These are phyloP conservation scores for Willisornis vidua DNA, from an alignment of 2,113 vertebrate species.

Conservation along the genomic window DNA sequence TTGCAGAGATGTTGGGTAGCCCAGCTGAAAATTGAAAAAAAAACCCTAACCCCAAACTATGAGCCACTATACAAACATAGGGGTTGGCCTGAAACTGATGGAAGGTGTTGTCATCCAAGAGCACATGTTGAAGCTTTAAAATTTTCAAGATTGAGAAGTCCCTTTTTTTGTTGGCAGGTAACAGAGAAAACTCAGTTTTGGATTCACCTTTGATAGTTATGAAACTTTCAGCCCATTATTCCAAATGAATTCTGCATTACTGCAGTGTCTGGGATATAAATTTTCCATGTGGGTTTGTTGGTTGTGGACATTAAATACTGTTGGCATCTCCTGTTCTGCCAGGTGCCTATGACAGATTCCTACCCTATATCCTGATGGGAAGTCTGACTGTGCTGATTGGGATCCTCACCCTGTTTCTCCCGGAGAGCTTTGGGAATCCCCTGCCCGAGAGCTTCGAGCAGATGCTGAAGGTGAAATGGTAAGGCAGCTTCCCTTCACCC, in stretches of 20 bases:
- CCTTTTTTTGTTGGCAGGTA: not conserved
- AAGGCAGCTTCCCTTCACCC: conserved; percentile 12
- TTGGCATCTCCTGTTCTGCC: not conserved
- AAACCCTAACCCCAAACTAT: not conserved
- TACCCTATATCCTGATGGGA: conserved; percentile 89
- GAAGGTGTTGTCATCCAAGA: not conserved
- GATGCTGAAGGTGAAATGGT: conserved; percentile 85
- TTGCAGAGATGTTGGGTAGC: not conserved
- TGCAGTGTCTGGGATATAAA: not conserved
- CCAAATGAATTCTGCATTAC: not conserved
- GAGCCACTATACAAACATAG: not conserved
- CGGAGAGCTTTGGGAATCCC: conserved; percentile 77
- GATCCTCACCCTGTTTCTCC: conserved; percentile 80
- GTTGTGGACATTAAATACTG: not conserved
- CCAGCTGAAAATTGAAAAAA: not conserved
- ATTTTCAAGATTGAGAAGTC: not conserved
- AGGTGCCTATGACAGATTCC: conserved; percentile 79
- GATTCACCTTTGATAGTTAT: not conserved
- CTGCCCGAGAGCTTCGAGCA: conserved; percentile 85
- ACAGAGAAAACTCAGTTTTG: not conserved
- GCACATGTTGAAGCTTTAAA: not conserved
- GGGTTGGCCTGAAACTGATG: not conserved
- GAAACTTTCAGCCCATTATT: not conserved
- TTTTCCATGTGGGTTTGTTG: not conserved
- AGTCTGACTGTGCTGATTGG: conserved; percentile 80